phyloP scores from a whole-genome alignment of 2,113 vertebrate genomes.

The Coryphaenoides rupestris region DNA sequence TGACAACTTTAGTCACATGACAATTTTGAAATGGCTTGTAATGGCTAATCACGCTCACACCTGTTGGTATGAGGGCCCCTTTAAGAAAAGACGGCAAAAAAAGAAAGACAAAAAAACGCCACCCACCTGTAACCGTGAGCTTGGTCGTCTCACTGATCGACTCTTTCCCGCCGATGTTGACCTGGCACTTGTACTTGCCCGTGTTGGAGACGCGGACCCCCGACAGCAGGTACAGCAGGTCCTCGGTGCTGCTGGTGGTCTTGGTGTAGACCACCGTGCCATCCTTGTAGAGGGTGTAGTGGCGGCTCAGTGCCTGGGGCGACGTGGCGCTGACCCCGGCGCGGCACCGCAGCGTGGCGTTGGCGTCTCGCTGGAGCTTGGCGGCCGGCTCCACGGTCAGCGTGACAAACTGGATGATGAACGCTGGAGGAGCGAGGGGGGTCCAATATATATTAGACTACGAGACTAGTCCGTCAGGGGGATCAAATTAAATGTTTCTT shows the following conservation, averaged over 20 bases:
- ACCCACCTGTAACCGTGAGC: slow-evolving; percentile 64
- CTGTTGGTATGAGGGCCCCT: too few relatives aligned
- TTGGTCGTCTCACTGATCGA: background rate
- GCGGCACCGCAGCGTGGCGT: slow-evolving; percentile 56
- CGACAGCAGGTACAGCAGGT: slow-evolving; percentile 29
- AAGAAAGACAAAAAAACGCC: background rate
- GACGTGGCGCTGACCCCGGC: slow-evolving; percentile 16
- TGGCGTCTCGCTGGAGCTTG: slow-evolving; percentile 44
- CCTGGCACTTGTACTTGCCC: slow-evolving; percentile 61
- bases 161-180: slow-evolving; percentile 4
- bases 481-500: too few relatives aligned
- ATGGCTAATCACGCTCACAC: too few relatives aligned
- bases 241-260: slow-evolving; percentile 21
- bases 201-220: slow-evolving; percentile 43
- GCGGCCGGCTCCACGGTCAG: slow-evolving; percentile 50
- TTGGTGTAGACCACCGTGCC: slow-evolving; percentile 14
- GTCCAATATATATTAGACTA: too few relatives aligned
- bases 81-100: too few relatives aligned
- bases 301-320: slow-evolving; percentile 1
- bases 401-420: slow-evolving; percentile 28
- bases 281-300: slow-evolving; percentile 60
- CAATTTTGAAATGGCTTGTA: too few relatives aligned
- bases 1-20: too few relatives aligned
- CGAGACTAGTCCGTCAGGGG: too few relatives aligned
- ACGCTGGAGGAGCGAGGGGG: slow-evolving; percentile 22